Evolutionary conservation across 2,888 invertebrate genomes (phyloP).

Genomic region (Ophraella communa): DNA sequence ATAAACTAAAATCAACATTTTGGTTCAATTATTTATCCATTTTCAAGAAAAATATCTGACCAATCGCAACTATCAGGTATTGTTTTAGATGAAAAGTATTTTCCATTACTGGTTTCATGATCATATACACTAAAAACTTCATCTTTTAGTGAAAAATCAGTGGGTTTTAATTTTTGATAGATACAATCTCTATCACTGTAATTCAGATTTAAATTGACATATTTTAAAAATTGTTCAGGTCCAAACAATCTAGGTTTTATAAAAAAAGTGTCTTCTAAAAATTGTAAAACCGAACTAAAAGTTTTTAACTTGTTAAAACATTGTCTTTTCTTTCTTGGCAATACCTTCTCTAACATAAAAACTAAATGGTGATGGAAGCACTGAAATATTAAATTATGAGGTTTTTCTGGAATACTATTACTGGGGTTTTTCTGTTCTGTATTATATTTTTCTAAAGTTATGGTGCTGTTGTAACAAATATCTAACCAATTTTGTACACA

Average conservation of each 20-base stretch:
- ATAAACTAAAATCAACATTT: no score
- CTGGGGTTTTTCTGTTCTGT: constrained; percentile 23
- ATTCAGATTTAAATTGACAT: constrained; percentile 42
- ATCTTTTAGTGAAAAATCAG: constrained; percentile 18
- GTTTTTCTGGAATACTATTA: constrained; percentile 59
- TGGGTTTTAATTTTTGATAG: constrained; percentile 46
- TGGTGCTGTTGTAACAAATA: constrained; percentile 66
- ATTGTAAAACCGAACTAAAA: constrained; percentile 73
- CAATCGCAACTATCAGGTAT: constrained; percentile 46
- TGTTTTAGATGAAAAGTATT: constrained; percentile 51
- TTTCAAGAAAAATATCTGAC: constrained; percentile 51
- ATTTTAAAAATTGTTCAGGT: constrained; percentile 44
- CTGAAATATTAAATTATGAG: constrained; percentile 73
- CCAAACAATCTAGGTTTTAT: constrained; percentile 57
- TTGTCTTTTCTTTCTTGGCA: constrained; percentile 74
- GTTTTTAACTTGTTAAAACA: constrained; percentile 79
- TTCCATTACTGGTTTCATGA: constrained; percentile 46
- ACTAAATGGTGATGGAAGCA: constrained; percentile 95
- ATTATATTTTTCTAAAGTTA: constrained; percentile 46
- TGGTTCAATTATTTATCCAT: constrained; percentile 37
- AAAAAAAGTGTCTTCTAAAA: constrained; percentile 68
- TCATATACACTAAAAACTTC: constrained; percentile 32
- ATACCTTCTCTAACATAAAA: constrained; percentile 89
- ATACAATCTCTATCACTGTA: constrained; percentile 45
- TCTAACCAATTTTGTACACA: constrained; percentile 86